These are phyloP conservation scores for Leptopilina drosophilae DNA, from an alignment of 2,888 invertebrate species.

Conservation along the genomic window DNA sequence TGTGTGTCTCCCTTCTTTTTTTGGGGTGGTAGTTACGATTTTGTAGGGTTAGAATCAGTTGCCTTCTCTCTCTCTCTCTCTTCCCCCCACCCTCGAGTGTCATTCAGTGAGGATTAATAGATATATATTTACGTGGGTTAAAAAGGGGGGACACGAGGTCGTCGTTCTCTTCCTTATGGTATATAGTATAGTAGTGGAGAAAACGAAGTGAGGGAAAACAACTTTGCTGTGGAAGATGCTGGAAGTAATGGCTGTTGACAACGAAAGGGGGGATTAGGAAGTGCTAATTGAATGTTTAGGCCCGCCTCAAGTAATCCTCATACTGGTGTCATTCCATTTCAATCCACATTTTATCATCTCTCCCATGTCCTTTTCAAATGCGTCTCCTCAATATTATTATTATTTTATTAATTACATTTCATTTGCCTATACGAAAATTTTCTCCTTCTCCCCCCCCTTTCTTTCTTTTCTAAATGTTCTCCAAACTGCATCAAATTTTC, in stretches of 20 bases:
- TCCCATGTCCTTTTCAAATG: neutral
- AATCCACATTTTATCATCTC: neutral
- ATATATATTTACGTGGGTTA: conserved; percentile 66
- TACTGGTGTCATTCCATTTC: conserved; percentile 12
- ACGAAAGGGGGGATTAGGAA: conserved; percentile 73
- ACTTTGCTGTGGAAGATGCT: conserved; percentile 72
- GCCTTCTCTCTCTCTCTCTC: conserved; percentile 8
- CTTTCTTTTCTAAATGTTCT: too few species aligned
- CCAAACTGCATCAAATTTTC: too few species aligned
- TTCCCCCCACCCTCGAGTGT: conserved; percentile 72
- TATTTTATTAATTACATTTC: neutral
- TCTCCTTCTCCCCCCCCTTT: too few species aligned
- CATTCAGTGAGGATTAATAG: conserved; percentile 74
- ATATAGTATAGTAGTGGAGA: neutral
- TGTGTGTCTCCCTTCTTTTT: neutral
- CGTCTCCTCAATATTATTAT: neutral
- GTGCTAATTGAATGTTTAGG: conserved; percentile 77
- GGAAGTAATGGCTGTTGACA: conserved; percentile 77
- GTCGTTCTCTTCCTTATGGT: conserved; percentile 20
- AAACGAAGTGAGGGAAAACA: conserved; percentile 50
- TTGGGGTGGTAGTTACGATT: conserved; percentile 65
- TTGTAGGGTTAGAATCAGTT: conserved; percentile 68
- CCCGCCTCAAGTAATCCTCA: conserved; percentile 51
- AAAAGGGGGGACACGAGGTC: conserved; percentile 51
- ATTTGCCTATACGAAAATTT: too few species aligned